Conservation (phyloP, 35 echinoderm and acorn worm genomes). For the Lytechinus pictus region DNA sequence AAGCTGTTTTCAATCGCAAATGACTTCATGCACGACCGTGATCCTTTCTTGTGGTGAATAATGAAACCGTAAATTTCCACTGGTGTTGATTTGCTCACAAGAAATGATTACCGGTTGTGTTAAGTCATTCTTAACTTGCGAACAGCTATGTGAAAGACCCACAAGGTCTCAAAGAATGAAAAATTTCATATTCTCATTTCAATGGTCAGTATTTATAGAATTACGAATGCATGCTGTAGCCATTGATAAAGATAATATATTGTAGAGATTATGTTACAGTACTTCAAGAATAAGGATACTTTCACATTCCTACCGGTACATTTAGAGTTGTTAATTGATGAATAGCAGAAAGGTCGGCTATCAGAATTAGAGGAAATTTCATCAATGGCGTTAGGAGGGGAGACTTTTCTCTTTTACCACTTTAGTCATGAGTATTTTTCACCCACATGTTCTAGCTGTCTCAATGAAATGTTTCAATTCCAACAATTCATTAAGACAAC, state of each 20-base stretch:
- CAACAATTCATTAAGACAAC: background rate
- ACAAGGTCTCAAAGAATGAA: background rate
- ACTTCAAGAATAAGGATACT: background rate
- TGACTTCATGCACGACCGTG: no score
- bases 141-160: no score
- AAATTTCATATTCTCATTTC: background rate
- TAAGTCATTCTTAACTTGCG: no score
- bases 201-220: background rate
- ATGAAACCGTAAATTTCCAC: no score
- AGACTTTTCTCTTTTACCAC: background rate
- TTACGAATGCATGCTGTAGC: background rate
- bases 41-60: no score
- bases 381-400: background rate
- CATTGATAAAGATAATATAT: background rate
- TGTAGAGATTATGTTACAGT: background rate
- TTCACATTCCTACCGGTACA: background rate
- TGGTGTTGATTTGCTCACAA: no score
- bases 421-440: background rate
- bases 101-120: no score
- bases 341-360: background rate
- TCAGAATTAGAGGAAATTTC: background rate
- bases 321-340: background rate
- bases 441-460: background rate
- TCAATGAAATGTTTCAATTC: background rate
- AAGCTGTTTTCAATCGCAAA: no score